Evolutionary conservation across 2,888 invertebrate genomes (phyloP).

Genomic region (Lasioglossum morio): DNA sequence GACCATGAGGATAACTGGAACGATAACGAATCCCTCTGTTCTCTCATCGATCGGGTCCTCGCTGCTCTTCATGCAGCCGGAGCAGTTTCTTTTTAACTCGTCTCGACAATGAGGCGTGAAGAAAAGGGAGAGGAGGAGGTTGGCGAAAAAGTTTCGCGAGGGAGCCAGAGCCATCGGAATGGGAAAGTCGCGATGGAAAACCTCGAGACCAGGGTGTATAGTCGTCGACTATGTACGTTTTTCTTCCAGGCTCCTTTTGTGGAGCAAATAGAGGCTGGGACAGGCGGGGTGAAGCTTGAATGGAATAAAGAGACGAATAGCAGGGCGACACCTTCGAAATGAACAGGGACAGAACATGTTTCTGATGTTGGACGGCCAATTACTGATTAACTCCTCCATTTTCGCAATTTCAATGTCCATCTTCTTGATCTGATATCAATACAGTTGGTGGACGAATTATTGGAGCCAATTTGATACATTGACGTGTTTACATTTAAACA

Average conservation of each 20-base stretch:
- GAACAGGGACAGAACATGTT: neutral
- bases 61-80: conserved; percentile 44
- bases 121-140: conserved; percentile 25
- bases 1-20: conserved; percentile 28
- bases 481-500: too few species aligned
- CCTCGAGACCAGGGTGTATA: conserved; percentile 14
- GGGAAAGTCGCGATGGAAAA: conserved; percentile 45
- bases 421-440: too few species aligned
- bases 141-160: conserved; percentile 45
- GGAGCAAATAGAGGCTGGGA: conserved; percentile 14
- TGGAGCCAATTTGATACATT: too few species aligned
- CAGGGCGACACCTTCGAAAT: conserved; percentile 13
- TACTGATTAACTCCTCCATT: neutral
- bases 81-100: conserved; percentile 60
- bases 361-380: neutral
- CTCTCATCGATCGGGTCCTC: conserved; percentile 53
- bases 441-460: too few species aligned
- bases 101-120: conserved; percentile 59
- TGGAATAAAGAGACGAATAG: conserved; percentile 23
- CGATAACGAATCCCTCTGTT: conserved; percentile 64
- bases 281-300: neutral
- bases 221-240: conserved; percentile 14
- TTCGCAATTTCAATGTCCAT: too few species aligned
- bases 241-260: conserved; percentile 28
- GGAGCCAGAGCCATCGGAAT: conserved; percentile 15